Conservation (phyloP, 2,888 invertebrate genomes). For the Chirona hameri region DNA sequence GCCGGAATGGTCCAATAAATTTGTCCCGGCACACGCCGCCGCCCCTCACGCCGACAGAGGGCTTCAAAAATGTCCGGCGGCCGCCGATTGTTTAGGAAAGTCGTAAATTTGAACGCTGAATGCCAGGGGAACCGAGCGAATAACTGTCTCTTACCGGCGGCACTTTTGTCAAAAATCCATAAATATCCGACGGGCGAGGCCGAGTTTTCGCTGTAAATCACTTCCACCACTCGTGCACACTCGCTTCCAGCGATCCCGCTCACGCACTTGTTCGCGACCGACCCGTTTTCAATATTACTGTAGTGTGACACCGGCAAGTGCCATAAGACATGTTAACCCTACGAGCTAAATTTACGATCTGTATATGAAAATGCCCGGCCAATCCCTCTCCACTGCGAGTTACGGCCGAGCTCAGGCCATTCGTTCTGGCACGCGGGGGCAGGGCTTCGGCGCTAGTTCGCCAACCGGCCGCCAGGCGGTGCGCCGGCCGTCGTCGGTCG, state of each 20-base stretch:
- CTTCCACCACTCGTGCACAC: conserved; percentile 26
- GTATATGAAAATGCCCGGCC: conserved; percentile 28
- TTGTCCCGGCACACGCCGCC: conserved; percentile 3
- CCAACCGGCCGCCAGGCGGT: conserved; percentile 4
- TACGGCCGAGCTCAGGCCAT: conserved; percentile 28
- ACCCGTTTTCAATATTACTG: conserved; percentile 22
- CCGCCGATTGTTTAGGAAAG: background rate
- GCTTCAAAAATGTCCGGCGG: conserved; percentile 2
- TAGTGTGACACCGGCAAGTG: conserved; percentile 28
- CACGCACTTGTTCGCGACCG: conserved; percentile 7
- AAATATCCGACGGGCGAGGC: conserved; percentile 2
- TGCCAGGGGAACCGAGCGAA: conserved; percentile 26
- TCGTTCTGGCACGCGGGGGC: conserved; percentile 28
- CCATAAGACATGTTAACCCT: conserved; percentile 29
- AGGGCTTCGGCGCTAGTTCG: conserved; percentile 25
- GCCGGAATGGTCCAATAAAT: conserved; percentile 14
- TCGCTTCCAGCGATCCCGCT: background rate
- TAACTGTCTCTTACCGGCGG: conserved; percentile 26
- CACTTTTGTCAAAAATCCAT: conserved; percentile 28
- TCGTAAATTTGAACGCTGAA: conserved; percentile 22
- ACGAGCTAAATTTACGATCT: conserved; percentile 31
- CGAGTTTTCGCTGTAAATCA: conserved; percentile 27
- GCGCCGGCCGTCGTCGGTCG: background rate
- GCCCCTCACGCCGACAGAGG: background rate
- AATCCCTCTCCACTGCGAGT: conserved; percentile 26